Evolutionary conservation across 2,888 invertebrate genomes (phyloP), one percentile per base, ranked within the genome.

Genomic region (Troides aeacus): DNA sequence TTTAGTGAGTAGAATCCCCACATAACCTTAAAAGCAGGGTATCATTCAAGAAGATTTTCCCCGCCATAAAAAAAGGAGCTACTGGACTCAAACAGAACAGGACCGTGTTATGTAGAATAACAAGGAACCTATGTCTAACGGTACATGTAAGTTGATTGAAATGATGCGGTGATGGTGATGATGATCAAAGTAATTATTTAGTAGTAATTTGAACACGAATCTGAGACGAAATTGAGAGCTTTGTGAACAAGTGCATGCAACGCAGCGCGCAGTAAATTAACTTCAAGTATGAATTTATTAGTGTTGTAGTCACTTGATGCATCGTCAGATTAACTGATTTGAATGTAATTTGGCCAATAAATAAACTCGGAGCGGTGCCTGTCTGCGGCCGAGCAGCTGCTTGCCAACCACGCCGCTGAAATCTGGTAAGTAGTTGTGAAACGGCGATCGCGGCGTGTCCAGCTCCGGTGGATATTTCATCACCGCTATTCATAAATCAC

Each of bases 251-350:
- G 6, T 30, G 46, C 56, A 15, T 23, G 12, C 66, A 23, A 8
- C 39, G 39, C 18, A 21, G 42, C 67, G n/a, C 15, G 23, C 69
- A 21, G 50, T 66, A 66, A 66, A 70, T 66, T 60, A 70, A 60
- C 66, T 66, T 70, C 66, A 66, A 66, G 56, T 60, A 66, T 66
- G 56, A 66, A 70, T 70, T 70, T 70, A 70, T 70, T 66, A 70
- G 66, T 66, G 63, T 62, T 64, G 66, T 65, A 63, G 8, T 62
- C 62, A 42, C 63, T 70, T 70, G 70, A 70, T 63, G 63, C 63
- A 70, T 70, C 46, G 63, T 60, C 70, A 63, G 70, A 70, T 70
- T 70, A 70, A 70, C 66, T 66, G 63, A 70, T 70, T 70, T 30
- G 63, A 66, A 70, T 70, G 66, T 70, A 70, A 70, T 66, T 70